Evolutionary conservation across 2,888 invertebrate species (phyloP).

Genomic region (Ypsolopha sequella): DNA sequence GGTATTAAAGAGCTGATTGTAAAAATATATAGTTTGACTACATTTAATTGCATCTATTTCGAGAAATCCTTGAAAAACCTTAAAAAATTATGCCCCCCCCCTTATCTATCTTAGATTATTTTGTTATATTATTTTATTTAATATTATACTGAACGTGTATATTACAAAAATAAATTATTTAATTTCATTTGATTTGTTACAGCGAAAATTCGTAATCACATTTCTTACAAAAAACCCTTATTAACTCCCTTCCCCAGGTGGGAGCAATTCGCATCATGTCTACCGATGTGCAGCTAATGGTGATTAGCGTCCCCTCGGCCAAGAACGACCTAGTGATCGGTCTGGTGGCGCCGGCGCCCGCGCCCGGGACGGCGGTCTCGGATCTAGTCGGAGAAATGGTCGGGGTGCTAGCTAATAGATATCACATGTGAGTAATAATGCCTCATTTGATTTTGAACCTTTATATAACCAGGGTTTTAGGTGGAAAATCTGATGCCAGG

Average conservation of each 20-base stretch:
- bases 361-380: slow-evolving; percentile 38
- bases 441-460: not conserved
- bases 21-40: too few species aligned
- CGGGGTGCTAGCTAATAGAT: slow-evolving; percentile 83
- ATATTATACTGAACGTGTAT: too few species aligned
- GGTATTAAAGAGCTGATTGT: too few species aligned
- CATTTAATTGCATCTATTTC: too few species aligned
- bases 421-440: slow-evolving; percentile 75
- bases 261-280: slow-evolving; percentile 89
- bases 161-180: not conserved
- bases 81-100: too few species aligned
- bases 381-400: slow-evolving; percentile 91
- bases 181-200: too few species aligned
- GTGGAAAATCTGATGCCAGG: too few species aligned
- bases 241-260: slow-evolving; percentile 59
- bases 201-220: too few species aligned
- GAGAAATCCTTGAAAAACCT: too few species aligned
- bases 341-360: slow-evolving; percentile 50
- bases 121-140: too few species aligned
- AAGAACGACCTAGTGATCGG: slow-evolving; percentile 91
- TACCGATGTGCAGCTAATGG: slow-evolving; percentile 87
- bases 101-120: too few species aligned
- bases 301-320: slow-evolving; percentile 87
- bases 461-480: too few species aligned
- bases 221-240: not conserved